phyloP scores from a whole-genome alignment of 2,888 invertebrate species.

The Eupithecia subumbrata region DNA sequence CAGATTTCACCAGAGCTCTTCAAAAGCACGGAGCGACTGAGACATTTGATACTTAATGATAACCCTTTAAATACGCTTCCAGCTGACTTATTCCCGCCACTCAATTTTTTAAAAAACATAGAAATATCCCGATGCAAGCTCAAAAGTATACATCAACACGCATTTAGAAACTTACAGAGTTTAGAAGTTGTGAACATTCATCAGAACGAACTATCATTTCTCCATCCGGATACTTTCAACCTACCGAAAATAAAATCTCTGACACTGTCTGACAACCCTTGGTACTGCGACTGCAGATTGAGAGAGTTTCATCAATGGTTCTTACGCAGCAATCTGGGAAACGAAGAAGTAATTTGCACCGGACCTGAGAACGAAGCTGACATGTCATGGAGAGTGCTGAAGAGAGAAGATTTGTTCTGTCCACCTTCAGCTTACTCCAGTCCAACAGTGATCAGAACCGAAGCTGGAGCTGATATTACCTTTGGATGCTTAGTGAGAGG shows the following conservation, averaged over 20 bases:
- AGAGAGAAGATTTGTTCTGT: constrained; percentile 91
- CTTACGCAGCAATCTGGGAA: constrained; percentile 89
- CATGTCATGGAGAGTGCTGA: constrained; percentile 89
- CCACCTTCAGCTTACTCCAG: constrained; percentile 87
- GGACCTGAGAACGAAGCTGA: constrained; percentile 87
- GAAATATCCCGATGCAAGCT: constrained; percentile 92
- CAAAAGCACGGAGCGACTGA: constrained; percentile 90
- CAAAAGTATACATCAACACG: constrained; percentile 88
- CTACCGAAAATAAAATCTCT: constrained; percentile 88
- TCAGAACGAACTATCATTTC: constrained; percentile 89
- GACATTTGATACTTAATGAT: constrained; percentile 90
- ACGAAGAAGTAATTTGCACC: constrained; percentile 88
- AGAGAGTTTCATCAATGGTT: constrained; percentile 93
- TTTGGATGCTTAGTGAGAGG: constrained; percentile 92
- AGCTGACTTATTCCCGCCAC: constrained; percentile 90
- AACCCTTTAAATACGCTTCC: constrained; percentile 90
- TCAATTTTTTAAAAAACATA: constrained; percentile 91
- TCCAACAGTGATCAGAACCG: constrained; percentile 86
- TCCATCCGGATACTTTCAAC: constrained; percentile 81
- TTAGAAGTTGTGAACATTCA: constrained; percentile 93
- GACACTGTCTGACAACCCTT: constrained; percentile 92
- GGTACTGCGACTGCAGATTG: constrained; percentile 95
- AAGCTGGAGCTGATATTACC: constrained; percentile 91
- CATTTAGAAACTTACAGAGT: constrained; percentile 88
- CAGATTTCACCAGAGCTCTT: constrained; percentile 91